phyloP scores from a whole-genome alignment of 2,888 invertebrate genomes.

The Epinotia bilunana region DNA sequence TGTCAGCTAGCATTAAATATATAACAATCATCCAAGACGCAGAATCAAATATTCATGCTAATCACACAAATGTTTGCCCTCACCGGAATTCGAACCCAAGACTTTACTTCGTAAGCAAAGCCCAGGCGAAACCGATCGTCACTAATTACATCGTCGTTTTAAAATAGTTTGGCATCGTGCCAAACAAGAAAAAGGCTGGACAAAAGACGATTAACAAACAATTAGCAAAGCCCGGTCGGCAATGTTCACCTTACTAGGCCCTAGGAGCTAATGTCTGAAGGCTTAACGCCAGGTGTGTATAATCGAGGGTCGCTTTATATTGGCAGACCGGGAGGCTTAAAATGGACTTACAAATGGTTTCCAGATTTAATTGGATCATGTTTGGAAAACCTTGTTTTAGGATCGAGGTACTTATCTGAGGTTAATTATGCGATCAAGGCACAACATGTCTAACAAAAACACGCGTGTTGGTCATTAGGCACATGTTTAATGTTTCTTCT shows the following conservation, averaged over 20 bases:
- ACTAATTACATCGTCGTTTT: neutral
- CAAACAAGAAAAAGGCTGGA: conserved; percentile 14
- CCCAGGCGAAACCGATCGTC: no score
- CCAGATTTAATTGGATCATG: conserved; percentile 26
- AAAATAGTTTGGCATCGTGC: neutral
- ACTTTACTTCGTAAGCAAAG: no score
- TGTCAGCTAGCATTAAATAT: no score
- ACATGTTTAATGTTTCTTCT: neutral
- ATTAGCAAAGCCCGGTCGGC: conserved; percentile 23
- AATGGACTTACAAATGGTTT: conserved; percentile 29
- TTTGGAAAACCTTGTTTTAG: conserved; percentile 27
- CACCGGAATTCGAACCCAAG: no score
- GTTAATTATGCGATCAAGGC: conserved; percentile 15
- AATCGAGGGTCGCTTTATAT: conserved; percentile 29
- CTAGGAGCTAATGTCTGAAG: conserved; percentile 7
- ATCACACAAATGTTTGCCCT: no score
- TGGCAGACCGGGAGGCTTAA: conserved; percentile 23
- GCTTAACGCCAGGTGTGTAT: conserved; percentile 34
- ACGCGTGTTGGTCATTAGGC: neutral
- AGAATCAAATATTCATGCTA: no score
- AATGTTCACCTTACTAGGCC: conserved; percentile 28
- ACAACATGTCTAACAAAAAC: neutral
- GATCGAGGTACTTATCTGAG: conserved; percentile 12
- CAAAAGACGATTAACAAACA: neutral
- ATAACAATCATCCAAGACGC: no score